Conservation (phyloP, 2,113 vertebrate genomes). For the Dryoscopus gambensis region DNA sequence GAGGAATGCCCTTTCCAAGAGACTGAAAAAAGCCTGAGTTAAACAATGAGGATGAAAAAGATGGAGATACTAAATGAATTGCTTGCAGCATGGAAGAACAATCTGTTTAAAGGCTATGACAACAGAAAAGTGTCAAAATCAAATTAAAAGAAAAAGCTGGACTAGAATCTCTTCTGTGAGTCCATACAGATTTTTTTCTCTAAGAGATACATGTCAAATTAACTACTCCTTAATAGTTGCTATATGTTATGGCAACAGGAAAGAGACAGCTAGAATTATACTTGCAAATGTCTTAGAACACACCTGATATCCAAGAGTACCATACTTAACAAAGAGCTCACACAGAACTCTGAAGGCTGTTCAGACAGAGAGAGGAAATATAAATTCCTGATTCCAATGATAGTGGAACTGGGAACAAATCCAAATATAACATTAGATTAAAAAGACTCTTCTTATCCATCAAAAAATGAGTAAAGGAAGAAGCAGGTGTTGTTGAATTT, state of each 20-base stretch:
- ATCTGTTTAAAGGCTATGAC: background rate
- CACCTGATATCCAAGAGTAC: background rate
- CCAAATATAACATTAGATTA: background rate
- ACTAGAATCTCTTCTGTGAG: background rate
- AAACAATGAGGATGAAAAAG: background rate
- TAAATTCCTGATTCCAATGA: background rate
- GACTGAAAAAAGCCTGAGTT: background rate
- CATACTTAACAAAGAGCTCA: background rate
- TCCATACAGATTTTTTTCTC: background rate
- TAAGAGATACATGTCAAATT: background rate
- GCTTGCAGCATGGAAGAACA: background rate
- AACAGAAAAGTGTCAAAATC: background rate
- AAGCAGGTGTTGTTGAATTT: background rate
- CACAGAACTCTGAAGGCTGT: background rate
- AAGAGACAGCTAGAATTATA: background rate
- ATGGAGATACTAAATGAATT: background rate
- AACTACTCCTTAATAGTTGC: background rate
- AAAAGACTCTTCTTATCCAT: background rate
- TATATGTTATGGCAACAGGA: background rate
- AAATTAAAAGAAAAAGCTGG: background rate
- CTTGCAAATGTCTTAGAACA: background rate
- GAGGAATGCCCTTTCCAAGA: background rate
- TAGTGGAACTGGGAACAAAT: background rate
- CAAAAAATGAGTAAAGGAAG: background rate
- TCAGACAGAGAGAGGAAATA: background rate